These are phyloP conservation scores for Salminus brasiliensis DNA, from an alignment of 2,113 vertebrate genomes.

Conservation along the genomic window DNA sequence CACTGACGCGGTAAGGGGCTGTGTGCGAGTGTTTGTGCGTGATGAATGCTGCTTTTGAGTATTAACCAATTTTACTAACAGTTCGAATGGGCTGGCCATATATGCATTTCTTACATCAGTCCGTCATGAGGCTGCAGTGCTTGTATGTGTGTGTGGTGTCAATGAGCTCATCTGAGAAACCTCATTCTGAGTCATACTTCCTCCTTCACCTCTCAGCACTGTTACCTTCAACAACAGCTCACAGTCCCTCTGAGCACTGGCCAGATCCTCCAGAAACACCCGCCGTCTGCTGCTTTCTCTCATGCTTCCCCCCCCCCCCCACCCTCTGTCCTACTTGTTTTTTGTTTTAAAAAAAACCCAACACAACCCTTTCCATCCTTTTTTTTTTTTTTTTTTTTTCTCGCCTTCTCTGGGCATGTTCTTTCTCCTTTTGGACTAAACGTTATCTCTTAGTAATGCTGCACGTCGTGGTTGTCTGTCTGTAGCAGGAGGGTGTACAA, in stretches of 20 bases:
- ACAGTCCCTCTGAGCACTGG: conserved; percentile 17
- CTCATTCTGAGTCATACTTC: neutral
- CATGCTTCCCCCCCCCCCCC: no score
- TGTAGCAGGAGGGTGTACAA: neutral
- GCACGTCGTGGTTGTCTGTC: conserved; percentile 14
- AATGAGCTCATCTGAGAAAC: neutral
- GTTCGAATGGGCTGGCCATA: neutral
- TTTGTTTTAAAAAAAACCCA: neutral
- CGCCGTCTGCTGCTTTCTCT: neutral
- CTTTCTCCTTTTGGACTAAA: neutral
- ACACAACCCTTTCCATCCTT: neutral
- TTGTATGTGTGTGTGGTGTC: conserved; percentile 6
- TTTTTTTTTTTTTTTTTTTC: neutral
- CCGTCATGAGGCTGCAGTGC: no score
- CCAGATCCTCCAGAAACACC: conserved; percentile 11
- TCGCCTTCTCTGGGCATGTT: neutral
- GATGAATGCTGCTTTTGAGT: neutral
- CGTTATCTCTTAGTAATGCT: neutral
- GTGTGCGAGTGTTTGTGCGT: neutral
- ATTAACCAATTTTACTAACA: neutral
- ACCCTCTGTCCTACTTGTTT: neutral
- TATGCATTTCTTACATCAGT: neutral
- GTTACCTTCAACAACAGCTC: neutral
- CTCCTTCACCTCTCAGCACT: conserved; percentile 13
- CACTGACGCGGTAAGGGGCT: conserved; percentile 73